Evolutionary conservation across 2,113 vertebrate genomes (phyloP).

Genomic region (Pantherophis guttatus): DNA sequence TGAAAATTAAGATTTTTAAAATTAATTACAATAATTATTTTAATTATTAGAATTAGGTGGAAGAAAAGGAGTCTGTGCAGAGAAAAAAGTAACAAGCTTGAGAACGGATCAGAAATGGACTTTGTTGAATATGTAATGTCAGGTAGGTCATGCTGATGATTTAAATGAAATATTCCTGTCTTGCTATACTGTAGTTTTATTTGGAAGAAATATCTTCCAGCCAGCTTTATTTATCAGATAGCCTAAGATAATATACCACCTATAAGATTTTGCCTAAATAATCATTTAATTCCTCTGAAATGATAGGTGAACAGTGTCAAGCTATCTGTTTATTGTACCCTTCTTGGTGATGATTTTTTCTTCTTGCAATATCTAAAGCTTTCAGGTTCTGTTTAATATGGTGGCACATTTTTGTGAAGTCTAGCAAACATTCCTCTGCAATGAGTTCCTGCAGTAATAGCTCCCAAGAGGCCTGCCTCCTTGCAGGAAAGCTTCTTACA

Average conservation of each 20-base stretch:
- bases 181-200: not conserved
- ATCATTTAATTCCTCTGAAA: slow-evolving; percentile 41
- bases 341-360: slow-evolving; percentile 15
- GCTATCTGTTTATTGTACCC: slow-evolving; percentile 38
- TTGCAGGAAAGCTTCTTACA: not conserved
- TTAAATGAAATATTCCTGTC: not conserved
- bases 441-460: slow-evolving; percentile 3
- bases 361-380: not conserved
- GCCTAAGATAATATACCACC: slow-evolving; percentile 24
- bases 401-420: slow-evolving; percentile 2
- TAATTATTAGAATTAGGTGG: not conserved
- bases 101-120: not conserved
- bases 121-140: not conserved
- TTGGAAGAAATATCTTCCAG: slow-evolving; percentile 10
- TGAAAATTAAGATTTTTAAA: not conserved
- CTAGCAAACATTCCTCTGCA: not conserved
- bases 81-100: not conserved
- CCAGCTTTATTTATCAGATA: slow-evolving; percentile 18
- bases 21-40: not conserved
- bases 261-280: slow-evolving; percentile 37
- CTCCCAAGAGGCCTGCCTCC: not conserved
- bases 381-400: not conserved
- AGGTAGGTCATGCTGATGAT: not conserved
- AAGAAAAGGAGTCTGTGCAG: not conserved
- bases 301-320: slow-evolving; percentile 26